phyloP scores from a whole-genome alignment of 2,797 vertebrate genomes.

The Sebastes dallii region DNA sequence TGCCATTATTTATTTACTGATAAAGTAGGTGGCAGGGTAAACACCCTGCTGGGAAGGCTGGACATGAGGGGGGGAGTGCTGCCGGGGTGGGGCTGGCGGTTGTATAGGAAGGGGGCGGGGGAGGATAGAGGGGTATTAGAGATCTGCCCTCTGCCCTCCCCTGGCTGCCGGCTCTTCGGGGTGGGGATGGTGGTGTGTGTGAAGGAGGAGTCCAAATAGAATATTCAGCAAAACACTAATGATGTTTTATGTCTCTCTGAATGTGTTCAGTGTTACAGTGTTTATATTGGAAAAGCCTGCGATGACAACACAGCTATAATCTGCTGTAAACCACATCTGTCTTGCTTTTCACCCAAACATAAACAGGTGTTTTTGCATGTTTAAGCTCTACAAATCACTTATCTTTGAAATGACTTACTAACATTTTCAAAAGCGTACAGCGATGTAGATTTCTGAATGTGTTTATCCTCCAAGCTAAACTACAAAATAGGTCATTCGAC shows the following conservation, averaged over 20 bases:
- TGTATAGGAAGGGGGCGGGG: not conserved
- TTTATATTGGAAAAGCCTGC: not conserved
- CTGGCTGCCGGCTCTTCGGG: constrained; percentile 9
- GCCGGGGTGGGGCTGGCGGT: not conserved
- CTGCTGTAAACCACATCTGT: not conserved
- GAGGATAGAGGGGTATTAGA: constrained; percentile 4
- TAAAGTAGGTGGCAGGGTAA: constrained; percentile 61
- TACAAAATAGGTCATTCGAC: not conserved
- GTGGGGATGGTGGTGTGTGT: not conserved
- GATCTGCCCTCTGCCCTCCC: constrained; percentile 26
- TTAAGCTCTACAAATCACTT: not conserved
- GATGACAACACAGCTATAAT: not conserved
- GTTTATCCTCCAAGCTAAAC: not conserved
- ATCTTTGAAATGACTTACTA: not conserved
- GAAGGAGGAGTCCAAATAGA: constrained; percentile 15
- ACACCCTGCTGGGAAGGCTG: constrained; percentile 55
- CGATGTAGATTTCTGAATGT: not conserved
- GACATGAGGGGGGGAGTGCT: not conserved
- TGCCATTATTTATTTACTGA: constrained; percentile 82
- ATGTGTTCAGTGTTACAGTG: not conserved
- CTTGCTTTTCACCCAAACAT: not conserved
- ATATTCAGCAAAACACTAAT: constrained; percentile 21
- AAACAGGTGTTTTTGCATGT: not conserved
- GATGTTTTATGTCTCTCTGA: not conserved
- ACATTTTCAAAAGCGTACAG: not conserved